Base-by-base conservation (phyloP, 2,888 invertebrate genomes). In the Leptogaster cylindrica region DNA sequence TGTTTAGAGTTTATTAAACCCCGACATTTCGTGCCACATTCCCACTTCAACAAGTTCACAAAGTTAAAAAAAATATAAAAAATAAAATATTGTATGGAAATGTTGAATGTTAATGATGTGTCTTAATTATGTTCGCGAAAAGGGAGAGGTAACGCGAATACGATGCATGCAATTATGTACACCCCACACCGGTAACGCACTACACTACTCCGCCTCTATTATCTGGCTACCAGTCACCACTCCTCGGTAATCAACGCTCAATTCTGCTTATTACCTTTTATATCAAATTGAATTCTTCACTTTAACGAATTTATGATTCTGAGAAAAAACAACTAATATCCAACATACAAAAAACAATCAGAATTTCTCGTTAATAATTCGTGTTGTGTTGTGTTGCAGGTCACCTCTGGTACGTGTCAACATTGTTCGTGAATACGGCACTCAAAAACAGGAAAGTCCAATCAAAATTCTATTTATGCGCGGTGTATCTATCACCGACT, bases 1-100 rank as follows among this genome's bases (percentile, higher is more conserved):
- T 31, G 10, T 16, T 25, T 58, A 25, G 50, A 67, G 67, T 67
- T 67, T 67, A 67, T 67, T 67, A 67, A 67, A 64, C 67, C 52
- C 50, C 18, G n/a, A 2, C 44, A 18, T 18, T 8, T 33, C 41
- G 52, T 39, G 51, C 36, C n/a, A n/a, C n/a, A n/a, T n/a, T n/a
- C n/a, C n/a, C n/a, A n/a, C n/a, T n/a, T n/a, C n/a, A n/a, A n/a
- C n/a, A n/a, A n/a, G n/a, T n/a, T n/a, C n/a, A n/a, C n/a, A n/a
- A n/a, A n/a, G n/a, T n/a, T n/a, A n/a, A n/a, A n/a, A n/a, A n/a
- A n/a, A n/a, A n/a, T n/a, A n/a, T n/a, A n/a, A n/a, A n/a, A n/a
- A n/a, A n/a, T n/a, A n/a, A n/a, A n/a, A n/a, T n/a, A n/a, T n/a
- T n/a, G n/a, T n/a, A n/a, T n/a, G n/a, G n/a, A n/a, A n/a, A n/a